phyloP scores from a whole-genome alignment of 2,888 invertebrate genomes.

The Drosophila macrospina region DNA sequence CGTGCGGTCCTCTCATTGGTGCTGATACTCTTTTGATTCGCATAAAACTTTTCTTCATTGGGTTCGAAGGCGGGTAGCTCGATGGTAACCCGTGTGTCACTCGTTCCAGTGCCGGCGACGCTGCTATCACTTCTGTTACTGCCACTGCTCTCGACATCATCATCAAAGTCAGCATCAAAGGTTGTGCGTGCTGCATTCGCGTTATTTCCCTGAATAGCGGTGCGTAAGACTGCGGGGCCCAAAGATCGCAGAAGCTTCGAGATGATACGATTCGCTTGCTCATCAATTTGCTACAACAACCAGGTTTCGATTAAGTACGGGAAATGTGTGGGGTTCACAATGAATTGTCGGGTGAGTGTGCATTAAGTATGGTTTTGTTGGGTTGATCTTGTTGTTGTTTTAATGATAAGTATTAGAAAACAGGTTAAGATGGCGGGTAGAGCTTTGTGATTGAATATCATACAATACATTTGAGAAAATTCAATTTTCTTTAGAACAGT shows the following conservation, averaged over 20 bases:
- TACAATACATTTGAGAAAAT: neutral
- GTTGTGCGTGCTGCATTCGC: constrained; percentile 84
- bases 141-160: constrained; percentile 82
- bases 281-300: constrained; percentile 85
- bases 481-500: neutral
- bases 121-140: constrained; percentile 43
- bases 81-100: constrained; percentile 87
- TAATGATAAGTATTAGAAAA: neutral
- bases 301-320: constrained; percentile 44
- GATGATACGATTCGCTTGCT: constrained; percentile 84
- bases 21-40: constrained; percentile 40
- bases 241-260: constrained; percentile 89
- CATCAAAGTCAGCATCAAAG: constrained; percentile 86
- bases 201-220: constrained; percentile 84
- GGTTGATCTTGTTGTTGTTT: constrained; percentile 25
- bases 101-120: constrained; percentile 28
- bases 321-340: constrained; percentile 35
- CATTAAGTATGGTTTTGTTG: constrained; percentile 36
- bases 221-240: constrained; percentile 88
- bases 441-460: neutral
- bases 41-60: constrained; percentile 87
- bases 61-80: constrained; percentile 89
- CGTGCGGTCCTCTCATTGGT: constrained; percentile 31
- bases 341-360: constrained; percentile 21
- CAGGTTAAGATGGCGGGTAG: neutral